Base-by-base conservation (phyloP, 2,797 vertebrate species). In the Cuniculus paca region DNA sequence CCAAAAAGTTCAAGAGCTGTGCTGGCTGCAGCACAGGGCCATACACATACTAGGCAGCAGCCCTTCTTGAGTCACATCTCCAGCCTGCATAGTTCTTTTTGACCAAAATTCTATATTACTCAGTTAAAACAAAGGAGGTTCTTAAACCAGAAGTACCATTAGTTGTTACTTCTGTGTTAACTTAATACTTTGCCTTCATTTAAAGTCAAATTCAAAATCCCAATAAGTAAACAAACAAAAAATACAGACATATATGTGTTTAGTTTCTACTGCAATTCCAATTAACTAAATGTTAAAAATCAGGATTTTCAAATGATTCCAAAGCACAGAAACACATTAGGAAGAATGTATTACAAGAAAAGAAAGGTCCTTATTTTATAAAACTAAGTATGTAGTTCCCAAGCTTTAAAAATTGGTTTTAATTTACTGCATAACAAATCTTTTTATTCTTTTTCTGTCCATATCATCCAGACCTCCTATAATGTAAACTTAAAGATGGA, bases 241-340 rank as follows among this genome's bases (percentile, higher is more conserved):
- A 39, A 65, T 75, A 87, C 20, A 86, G 36, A 1, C 17, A 16
- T 58, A n/a, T 19, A 65, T 31, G 24, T 74, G 91, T 61, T 89
- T 87, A 89, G 36, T 87, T 89, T 45, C 84, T 54, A 91, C 52
- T 28, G 88, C 4, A 80, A 54, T 81, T 79, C 61, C 68, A 95
- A 96, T 36, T 87, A 91, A 78, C 54, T 70, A 92, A 81, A 91
- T 89, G 87, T n/a, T 85, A 6, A 72, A 96, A 93, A 24, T 93
- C 28, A 89, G 75, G 24, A 96, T 92, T 97, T 86, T 88, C 42
- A 93, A 72, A 42, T 74, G 74, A 96, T 58, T 85, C 8, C 50
- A 85, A 74, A 91, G 42, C 89, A 95, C 72, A 95, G 56, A 93
- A 96, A 96, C 54, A n/a, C 28, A 92, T 63, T 61, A 75, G 50